These are phyloP conservation scores for Hemicordylus capensis DNA, from an alignment of 2,113 vertebrate species.

Conservation along the genomic window DNA sequence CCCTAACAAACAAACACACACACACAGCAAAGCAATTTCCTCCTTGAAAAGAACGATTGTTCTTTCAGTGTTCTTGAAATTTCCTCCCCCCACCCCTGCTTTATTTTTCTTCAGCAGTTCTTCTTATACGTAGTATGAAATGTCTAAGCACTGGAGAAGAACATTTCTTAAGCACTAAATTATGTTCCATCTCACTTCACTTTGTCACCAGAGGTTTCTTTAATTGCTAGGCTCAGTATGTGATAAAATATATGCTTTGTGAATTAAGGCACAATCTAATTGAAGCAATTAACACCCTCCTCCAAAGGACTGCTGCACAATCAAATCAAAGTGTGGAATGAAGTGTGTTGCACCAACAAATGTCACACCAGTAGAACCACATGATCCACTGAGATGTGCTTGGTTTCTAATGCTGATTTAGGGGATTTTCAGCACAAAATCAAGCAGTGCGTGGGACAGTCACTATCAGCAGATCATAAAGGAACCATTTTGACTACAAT, in stretches of 20 bases:
- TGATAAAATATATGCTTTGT: conserved; percentile 1
- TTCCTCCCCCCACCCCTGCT: neutral
- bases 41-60: neutral
- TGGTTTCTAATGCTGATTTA: too few relatives aligned
- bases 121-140: neutral
- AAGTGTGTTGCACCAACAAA: neutral
- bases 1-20: neutral
- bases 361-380: neutral
- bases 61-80: neutral
- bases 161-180: neutral
- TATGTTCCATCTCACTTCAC: neutral
- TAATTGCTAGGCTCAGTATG: conserved; percentile 13
- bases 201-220: conserved; percentile 2
- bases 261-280: neutral
- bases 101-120: neutral
- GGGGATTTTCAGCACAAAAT: too few relatives aligned
- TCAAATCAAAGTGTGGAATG: neutral
- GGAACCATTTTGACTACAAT: too few relatives aligned
- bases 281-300: neutral
- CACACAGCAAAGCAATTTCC: neutral
- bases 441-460: too few relatives aligned
- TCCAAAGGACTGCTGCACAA: neutral
- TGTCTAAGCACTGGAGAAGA: neutral
- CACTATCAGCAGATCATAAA: too few relatives aligned
- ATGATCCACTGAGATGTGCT: neutral